A percentile compares a stretch with the other conserved stretches of the same genome.
phyloP scores from a whole-genome alignment of 2,113 vertebrate genomes.

The Cyanoderma ruficeps region DNA sequence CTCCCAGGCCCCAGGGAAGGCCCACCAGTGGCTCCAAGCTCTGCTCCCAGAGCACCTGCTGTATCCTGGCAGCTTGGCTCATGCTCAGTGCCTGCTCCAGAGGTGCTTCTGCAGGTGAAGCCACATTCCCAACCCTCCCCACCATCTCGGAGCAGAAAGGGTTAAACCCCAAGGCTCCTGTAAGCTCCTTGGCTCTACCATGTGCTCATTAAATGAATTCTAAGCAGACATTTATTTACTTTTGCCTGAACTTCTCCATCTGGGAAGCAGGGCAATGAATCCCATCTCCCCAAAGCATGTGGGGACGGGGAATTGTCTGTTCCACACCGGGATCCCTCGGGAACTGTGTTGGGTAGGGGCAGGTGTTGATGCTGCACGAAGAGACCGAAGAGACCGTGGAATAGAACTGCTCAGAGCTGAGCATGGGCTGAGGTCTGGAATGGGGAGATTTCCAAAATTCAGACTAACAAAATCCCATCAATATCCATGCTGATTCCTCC shows the following conservation, averaged over 20 bases:
- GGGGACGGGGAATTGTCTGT: neutral
- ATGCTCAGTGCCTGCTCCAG: neutral
- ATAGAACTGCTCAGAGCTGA: neutral
- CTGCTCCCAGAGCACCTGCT: neutral
- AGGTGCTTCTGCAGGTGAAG: neutral
- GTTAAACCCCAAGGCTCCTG: neutral
- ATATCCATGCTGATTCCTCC: neutral
- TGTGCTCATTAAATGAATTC: neutral
- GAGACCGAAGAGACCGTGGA: accelerated
- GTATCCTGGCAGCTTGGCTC: neutral
- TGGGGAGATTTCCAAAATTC: neutral
- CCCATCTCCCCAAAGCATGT: neutral
- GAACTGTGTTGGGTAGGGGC: neutral
- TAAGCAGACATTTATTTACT: neutral
- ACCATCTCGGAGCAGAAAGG: neutral
- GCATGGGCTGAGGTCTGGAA: neutral
- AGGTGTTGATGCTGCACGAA: neutral
- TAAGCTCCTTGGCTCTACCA: neutral
- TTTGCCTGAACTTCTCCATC: neutral
- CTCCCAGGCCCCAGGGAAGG: neutral
- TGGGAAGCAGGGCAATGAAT: neutral
- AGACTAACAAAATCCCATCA: neutral
- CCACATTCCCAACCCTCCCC: accelerated
- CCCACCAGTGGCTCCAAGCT: neutral
- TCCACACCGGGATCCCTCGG: accelerated